phyloP scores from a whole-genome alignment of 2,797 vertebrate genomes.

The Trichosurus vulpecula region DNA sequence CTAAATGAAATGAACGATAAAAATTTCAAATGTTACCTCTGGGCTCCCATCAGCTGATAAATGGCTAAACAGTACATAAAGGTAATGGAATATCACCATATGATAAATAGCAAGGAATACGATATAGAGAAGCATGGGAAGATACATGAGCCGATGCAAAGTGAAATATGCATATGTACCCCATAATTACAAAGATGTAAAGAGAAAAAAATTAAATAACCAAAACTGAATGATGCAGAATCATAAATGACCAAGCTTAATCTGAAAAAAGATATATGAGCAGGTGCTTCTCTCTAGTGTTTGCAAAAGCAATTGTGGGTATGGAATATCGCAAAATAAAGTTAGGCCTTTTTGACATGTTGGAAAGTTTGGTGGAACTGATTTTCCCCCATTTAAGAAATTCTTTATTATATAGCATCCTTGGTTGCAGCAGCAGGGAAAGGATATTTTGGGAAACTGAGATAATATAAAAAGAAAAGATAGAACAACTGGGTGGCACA shows the following conservation, averaged over 20 bases:
- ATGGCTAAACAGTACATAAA: background rate
- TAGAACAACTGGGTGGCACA: background rate
- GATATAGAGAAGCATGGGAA: background rate
- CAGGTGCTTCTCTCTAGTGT: background rate
- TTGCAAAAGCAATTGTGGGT: background rate
- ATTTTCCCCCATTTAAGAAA: background rate
- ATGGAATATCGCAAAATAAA: background rate
- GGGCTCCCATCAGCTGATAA: background rate
- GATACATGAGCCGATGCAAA: background rate
- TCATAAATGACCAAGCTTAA: background rate
- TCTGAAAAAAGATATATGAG: background rate
- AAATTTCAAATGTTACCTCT: background rate
- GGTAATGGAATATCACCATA: background rate
- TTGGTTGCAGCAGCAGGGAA: background rate
- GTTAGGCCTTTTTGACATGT: background rate
- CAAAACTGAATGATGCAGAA: background rate
- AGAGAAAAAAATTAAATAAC: background rate
- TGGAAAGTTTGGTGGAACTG: background rate
- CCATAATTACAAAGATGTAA: background rate
- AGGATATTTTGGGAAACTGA: background rate
- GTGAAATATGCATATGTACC: background rate
- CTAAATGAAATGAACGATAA: background rate
- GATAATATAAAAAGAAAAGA: background rate
- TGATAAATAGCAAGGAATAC: background rate
- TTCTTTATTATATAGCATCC: background rate